phyloP scores from a whole-genome alignment of 2,797 vertebrate species.

The Arrhamphus sclerolepis region DNA sequence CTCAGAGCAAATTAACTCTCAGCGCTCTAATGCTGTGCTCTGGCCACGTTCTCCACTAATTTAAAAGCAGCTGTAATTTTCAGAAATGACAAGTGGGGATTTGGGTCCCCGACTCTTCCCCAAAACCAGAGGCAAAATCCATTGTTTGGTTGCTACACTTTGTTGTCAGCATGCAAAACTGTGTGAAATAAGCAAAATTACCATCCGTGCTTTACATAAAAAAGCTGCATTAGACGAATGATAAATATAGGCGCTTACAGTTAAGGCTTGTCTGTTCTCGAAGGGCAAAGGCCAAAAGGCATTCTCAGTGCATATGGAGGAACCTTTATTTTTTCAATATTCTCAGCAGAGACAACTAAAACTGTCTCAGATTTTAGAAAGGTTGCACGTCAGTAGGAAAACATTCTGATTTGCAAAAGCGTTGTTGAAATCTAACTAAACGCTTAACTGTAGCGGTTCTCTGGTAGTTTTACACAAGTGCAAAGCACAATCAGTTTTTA shows the following conservation, averaged over 20 bases:
- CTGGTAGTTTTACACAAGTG: no score
- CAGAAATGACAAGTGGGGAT: slow-evolving; percentile 3
- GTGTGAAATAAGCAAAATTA: slow-evolving; percentile 18
- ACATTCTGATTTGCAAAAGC: no score
- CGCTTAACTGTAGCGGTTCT: no score
- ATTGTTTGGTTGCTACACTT: slow-evolving; percentile 9
- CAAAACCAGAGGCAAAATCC: background rate
- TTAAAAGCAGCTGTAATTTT: slow-evolving; percentile 9
- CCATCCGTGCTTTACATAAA: background rate
- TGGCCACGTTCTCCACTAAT: slow-evolving; percentile 1
- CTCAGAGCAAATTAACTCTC: slow-evolving; percentile 4
- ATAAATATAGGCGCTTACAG: slow-evolving; percentile 9
- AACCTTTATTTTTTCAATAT: no score
- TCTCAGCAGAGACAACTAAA: slow-evolving; percentile 15
- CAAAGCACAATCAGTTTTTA: no score
- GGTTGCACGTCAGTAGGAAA: no score
- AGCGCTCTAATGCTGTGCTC: slow-evolving; percentile 5
- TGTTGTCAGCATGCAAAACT: slow-evolving; percentile 2
- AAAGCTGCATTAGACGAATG: slow-evolving; percentile 18
- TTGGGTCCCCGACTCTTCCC: background rate
- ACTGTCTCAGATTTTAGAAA: slow-evolving; percentile 15
- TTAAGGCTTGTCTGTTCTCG: slow-evolving; percentile 13
- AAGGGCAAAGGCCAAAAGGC: no score
- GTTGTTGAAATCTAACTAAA: no score
- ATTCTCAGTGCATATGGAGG: background rate